Percentiles rank a stretch among this genome's conserved stretches.
Conservation (phyloP, 1,140 invertebrate species). For the Oryctes rhinoceros region DNA sequence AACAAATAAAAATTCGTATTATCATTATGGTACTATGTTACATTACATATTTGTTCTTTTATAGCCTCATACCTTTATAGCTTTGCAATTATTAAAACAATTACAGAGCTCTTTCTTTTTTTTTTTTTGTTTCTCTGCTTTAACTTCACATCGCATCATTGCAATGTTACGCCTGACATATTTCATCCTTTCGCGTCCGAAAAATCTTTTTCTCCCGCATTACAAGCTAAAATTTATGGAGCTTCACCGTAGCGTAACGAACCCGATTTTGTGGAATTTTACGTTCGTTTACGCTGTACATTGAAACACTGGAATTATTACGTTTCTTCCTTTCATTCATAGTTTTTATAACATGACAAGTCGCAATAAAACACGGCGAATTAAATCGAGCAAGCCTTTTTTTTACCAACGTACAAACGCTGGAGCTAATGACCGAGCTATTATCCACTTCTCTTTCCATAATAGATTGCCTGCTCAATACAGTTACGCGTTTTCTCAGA, state of each 20-base stretch:
- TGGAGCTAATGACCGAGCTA: conserved; percentile 8
- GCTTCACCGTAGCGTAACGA: neutral
- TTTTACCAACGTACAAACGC: neutral
- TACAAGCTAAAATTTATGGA: neutral
- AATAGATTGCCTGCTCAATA: neutral
- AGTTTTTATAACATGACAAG: neutral
- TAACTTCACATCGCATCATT: neutral
- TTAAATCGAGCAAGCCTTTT: neutral
- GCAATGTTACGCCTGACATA: neutral
- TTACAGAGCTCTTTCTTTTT: neutral
- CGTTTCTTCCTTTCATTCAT: neutral
- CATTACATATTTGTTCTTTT: too few species aligned
- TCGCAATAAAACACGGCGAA: neutral
- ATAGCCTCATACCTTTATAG: too few species aligned
- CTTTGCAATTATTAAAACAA: neutral
- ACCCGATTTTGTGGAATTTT: neutral
- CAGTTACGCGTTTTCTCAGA: neutral
- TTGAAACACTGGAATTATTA: neutral
- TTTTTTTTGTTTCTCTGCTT: neutral
- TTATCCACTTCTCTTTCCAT: neutral
- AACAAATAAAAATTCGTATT: too few species aligned
- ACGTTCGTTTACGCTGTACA: neutral
- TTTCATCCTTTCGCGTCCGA: neutral
- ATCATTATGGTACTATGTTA: too few species aligned
- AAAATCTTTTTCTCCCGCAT: neutral